Conservation (phyloP, 2,113 vertebrate species). For the Arenaria interpres region DNA sequence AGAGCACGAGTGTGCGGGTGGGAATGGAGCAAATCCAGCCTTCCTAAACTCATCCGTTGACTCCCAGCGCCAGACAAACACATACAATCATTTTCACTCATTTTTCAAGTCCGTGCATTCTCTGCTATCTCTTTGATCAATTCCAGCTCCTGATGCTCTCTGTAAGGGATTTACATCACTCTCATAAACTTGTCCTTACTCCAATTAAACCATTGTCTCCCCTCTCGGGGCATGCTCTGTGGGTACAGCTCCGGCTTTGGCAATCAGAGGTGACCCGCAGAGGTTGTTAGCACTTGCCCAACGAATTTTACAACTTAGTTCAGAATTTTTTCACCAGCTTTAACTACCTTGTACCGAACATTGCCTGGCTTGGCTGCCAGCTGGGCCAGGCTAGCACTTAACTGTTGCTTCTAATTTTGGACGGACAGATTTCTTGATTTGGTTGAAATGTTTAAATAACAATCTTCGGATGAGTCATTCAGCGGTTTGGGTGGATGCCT, state of each 20-base stretch:
- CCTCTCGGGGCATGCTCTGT: not conserved
- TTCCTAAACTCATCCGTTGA: rapidly evolving
- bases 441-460: not conserved
- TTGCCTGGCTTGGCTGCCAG: not conserved
- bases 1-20: rapidly evolving
- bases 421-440: not conserved
- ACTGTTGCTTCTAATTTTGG: not conserved
- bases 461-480: not conserved
- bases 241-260: not conserved
- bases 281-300: not conserved
- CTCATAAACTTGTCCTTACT: not conserved
- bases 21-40: not conserved
- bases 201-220: not conserved
- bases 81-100: not conserved
- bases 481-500: rapidly evolving
- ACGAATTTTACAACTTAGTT: not conserved
- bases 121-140: not conserved
- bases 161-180: not conserved
- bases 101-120: not conserved
- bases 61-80: not conserved
- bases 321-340: not conserved
- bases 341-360: too few relatives aligned
- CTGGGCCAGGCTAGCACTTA: not conserved
- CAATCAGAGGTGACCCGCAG: not conserved
- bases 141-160: not conserved